Evolutionary conservation across 2,888 invertebrate genomes (phyloP), one percentile per base, ranked within the genome.

Genomic region (Andrena dorsata): DNA sequence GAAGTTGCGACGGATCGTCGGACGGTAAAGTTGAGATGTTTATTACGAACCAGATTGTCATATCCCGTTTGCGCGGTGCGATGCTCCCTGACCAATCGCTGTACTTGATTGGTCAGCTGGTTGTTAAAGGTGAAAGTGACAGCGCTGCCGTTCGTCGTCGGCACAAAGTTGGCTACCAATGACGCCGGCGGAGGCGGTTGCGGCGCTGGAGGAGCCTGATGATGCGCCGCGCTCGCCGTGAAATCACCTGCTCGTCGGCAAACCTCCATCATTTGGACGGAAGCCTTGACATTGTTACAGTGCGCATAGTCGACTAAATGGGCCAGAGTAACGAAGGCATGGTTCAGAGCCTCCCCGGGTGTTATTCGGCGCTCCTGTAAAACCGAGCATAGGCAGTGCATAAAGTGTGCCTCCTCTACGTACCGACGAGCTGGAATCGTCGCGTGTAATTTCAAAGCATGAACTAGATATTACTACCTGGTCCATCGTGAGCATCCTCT

Each of bases 401-500:
- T 63, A 58, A 63, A 58, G 28, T 35, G 51, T 26, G 5, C 23
- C 10, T 47, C 4, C 47, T 32, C 5, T 7, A 13, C 16, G 13
- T 20, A 10, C 10, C 41, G 5, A 41, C 41, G 41, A 41, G 41
- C 16, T 4, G 1, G 8, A 35, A 23, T 35, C 3, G 0, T 6
- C 1, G 2, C 0, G 1, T 0, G 23, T 2, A 2, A 6, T 56
- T 73, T 26, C 64, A 49, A 68, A 86, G 75, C 88, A 87, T 89
- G 90, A 90, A 92, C 84, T 94, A 94, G 93, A 93, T 94, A 94
- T 94, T 95, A 94, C 95, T 95, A 97, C 97, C 96, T 98, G 98
- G 95, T 99, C 99, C 96, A 99, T 98, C 20, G 99, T 99, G 76
- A 99, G 96, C 99, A 99, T 99, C 91, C 98, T 96, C 95, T 99